phyloP scores from a whole-genome alignment of 1,140 invertebrate genomes.

The Thaumatotibia leucotreta region DNA sequence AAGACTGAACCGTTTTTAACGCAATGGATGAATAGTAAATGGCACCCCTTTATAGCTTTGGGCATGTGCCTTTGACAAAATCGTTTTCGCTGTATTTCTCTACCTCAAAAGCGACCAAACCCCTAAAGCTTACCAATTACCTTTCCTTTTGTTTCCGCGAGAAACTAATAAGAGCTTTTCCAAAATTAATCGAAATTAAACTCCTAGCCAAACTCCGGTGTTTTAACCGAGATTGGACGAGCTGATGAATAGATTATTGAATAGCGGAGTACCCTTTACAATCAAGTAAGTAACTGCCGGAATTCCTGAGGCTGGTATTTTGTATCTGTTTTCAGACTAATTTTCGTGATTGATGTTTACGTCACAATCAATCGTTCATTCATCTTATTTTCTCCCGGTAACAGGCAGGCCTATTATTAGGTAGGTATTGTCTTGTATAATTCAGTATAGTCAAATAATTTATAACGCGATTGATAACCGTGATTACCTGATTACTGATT shows the following conservation, averaged over 20 bases:
- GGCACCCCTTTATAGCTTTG: too few relatives aligned
- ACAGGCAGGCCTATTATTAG: too few relatives aligned
- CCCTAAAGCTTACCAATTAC: neutral
- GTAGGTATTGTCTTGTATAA: too few relatives aligned
- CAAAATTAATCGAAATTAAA: neutral
- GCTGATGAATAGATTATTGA: neutral
- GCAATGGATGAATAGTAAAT: too few relatives aligned
- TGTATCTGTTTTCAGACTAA: neutral
- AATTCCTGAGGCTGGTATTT: neutral
- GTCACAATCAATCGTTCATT: too few relatives aligned
- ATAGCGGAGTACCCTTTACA: neutral
- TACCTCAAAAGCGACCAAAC: neutral
- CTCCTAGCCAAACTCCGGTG: neutral
- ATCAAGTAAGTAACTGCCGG: neutral
- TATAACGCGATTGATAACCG: too few relatives aligned
- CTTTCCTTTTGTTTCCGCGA: neutral
- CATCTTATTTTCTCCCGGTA: too few relatives aligned
- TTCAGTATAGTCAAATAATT: too few relatives aligned
- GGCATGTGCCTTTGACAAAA: neutral
- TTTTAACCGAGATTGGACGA: neutral
- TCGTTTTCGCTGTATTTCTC: neutral
- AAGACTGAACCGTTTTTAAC: too few relatives aligned
- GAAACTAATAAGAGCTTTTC: neutral
- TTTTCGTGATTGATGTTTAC: conserved; percentile 9
- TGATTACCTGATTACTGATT: too few relatives aligned